These are phyloP conservation scores for Centrocercus urophasianus DNA, from an alignment of 2,113 vertebrate species.

Conservation along the genomic window DNA sequence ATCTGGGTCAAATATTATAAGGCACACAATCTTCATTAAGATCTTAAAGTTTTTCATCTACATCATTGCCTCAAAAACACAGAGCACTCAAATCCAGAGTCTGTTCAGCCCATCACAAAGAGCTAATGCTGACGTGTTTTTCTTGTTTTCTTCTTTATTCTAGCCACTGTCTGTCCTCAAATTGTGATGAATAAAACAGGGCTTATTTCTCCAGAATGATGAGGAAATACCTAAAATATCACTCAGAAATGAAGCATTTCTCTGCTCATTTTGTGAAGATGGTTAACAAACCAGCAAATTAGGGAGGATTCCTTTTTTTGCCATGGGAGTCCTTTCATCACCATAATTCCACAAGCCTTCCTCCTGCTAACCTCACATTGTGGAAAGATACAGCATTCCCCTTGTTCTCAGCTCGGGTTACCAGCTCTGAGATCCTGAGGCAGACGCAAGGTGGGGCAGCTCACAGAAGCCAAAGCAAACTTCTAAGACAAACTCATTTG, in stretches of 20 bases:
- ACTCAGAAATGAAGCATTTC: neutral
- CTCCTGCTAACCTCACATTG: neutral
- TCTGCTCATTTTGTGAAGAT: neutral
- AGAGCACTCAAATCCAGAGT: neutral
- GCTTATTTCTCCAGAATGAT: neutral
- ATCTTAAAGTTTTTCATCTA: neutral
- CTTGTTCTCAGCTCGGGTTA: neutral
- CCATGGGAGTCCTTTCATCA: neutral
- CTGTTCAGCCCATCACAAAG: neutral
- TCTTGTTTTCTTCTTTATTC: neutral
- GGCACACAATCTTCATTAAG: neutral
- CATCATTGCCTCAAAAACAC: neutral
- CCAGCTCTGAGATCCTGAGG: neutral
- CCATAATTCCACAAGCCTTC: neutral
- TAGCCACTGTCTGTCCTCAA: neutral
- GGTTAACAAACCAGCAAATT: neutral
- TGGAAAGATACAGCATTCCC: neutral
- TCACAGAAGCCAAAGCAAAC: neutral
- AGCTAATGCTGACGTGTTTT: neutral
- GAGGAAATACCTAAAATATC: neutral
- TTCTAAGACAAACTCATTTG: slow-evolving; percentile 43
- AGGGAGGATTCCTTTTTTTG: neutral
- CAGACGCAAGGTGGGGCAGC: neutral
- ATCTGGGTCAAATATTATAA: neutral
- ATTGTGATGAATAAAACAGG: neutral